Percentiles rank a stretch among this genome's conserved stretches.
Conservation (phyloP, 2,888 invertebrate species). For the Lottia scabra region DNA sequence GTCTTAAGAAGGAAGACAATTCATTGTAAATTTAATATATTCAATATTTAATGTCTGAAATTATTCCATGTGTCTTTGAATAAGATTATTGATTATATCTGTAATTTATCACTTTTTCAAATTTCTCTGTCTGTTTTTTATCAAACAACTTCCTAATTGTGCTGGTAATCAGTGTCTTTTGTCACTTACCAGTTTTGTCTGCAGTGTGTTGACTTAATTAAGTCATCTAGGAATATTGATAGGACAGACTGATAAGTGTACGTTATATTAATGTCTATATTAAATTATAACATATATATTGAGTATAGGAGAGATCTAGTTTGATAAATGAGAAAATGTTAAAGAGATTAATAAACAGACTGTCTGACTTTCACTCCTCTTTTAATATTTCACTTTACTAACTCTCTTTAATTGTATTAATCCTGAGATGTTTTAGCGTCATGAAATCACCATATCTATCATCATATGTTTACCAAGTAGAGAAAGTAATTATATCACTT, state of each 20-base stretch:
- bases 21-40: neutral
- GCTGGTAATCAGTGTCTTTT: conserved; percentile 7
- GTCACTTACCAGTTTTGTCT: conserved; percentile 1
- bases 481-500: neutral
- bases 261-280: conserved; percentile 1
- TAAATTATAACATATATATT: conserved; percentile 3
- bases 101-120: conserved; percentile 7
- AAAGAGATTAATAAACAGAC: conserved; percentile 7
- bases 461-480: conserved; percentile 1
- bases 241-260: conserved; percentile 4
- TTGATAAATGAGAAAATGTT: conserved; percentile 5
- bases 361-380: conserved; percentile 4
- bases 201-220: conserved; percentile 5
- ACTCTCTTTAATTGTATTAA: conserved; percentile 4
- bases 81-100: conserved; percentile 1
- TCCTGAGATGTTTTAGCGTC: neutral
- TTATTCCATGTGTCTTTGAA: conserved; percentile 4
- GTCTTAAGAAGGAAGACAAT: too few species aligned
- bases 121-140: neutral
- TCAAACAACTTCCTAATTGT: conserved; percentile 4
- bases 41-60: neutral
- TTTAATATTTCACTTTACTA: neutral
- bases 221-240: conserved; percentile 3
- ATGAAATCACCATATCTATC: conserved; percentile 5
- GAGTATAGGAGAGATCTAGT: neutral